phyloP scores from a whole-genome alignment of 2,797 vertebrate genomes.

The Neosilurus hyrtlii region DNA sequence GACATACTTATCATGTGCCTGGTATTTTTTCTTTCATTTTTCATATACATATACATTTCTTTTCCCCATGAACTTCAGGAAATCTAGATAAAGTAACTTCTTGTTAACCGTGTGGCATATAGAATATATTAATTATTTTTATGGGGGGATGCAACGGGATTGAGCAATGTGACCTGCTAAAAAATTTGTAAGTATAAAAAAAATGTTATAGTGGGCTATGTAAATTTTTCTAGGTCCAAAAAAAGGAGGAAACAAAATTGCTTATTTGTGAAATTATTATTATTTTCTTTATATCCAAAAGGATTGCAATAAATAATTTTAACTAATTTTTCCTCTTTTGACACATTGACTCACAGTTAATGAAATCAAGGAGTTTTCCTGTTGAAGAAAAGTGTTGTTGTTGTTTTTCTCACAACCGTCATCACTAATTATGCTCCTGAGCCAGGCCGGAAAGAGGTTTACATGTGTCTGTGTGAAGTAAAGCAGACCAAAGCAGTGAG shows the following conservation, averaged over 20 bases:
- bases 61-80: not conserved
- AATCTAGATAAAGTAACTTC: not conserved
- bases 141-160: not conserved
- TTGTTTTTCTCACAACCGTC: not conserved
- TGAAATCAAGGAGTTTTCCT: not conserved
- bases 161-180: not conserved
- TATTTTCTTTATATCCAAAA: not conserved
- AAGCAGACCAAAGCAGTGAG: not conserved
- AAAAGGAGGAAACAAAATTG: too few species aligned
- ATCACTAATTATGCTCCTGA: constrained; percentile 27
- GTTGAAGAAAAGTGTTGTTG: not conserved
- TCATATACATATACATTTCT: too few species aligned
- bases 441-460: not conserved
- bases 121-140: not conserved
- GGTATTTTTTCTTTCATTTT: not conserved
- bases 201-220: not conserved
- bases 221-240: not conserved
- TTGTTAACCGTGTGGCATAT: not conserved
- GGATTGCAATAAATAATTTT: too few species aligned
- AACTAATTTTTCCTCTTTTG: too few species aligned
- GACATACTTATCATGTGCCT: not conserved
- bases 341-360: not conserved
- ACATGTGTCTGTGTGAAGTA: not conserved
- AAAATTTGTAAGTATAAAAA: too few species aligned
- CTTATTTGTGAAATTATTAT: not conserved